Conservation (phyloP, 1,140 invertebrate species). For the Andrena cerasifolii region DNA sequence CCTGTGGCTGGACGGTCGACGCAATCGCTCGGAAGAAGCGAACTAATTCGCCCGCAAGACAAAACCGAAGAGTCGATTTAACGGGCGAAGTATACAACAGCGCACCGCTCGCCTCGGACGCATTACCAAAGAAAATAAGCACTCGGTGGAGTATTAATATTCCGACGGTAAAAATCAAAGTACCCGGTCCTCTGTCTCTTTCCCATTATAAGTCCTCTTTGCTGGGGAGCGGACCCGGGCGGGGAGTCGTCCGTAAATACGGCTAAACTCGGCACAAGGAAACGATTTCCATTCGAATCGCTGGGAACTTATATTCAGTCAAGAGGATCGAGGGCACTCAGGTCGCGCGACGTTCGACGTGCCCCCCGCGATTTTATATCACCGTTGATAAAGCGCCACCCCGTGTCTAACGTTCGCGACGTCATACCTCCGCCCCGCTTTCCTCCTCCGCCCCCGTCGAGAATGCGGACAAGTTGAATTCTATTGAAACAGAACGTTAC, state of each 20-base stretch:
- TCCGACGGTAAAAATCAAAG: conserved; percentile 17
- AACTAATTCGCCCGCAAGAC: conserved; percentile 29
- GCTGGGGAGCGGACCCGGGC: neutral
- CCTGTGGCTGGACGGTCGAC: conserved; percentile 18
- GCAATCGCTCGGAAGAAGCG: conserved; percentile 26
- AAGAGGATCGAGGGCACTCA: conserved; percentile 36
- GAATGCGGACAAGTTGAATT: conserved; percentile 49
- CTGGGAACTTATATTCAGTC: conserved; percentile 35
- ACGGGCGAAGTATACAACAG: too few species aligned
- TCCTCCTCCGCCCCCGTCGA: neutral
- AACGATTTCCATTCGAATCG: conserved; percentile 61
- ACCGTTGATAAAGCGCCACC: conserved; percentile 53
- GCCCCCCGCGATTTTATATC: conserved; percentile 51
- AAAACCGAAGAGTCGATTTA: neutral
- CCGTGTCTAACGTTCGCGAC: conserved; percentile 46
- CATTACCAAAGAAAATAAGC: too few species aligned
- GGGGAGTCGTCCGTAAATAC: conserved; percentile 42
- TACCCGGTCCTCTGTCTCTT: neutral
- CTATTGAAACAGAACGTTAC: conserved; percentile 40
- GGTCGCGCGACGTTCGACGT: conserved; percentile 20
- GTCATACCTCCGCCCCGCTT: conserved; percentile 3
- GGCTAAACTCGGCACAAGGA: conserved; percentile 48
- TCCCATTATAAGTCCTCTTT: conserved; percentile 55
- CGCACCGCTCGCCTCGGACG: too few species aligned
- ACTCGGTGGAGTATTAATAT: too few species aligned